These are phyloP conservation scores for Cyprinodon brontotheroides DNA, from an alignment of 2,113 vertebrate species.

Conservation along the genomic window DNA sequence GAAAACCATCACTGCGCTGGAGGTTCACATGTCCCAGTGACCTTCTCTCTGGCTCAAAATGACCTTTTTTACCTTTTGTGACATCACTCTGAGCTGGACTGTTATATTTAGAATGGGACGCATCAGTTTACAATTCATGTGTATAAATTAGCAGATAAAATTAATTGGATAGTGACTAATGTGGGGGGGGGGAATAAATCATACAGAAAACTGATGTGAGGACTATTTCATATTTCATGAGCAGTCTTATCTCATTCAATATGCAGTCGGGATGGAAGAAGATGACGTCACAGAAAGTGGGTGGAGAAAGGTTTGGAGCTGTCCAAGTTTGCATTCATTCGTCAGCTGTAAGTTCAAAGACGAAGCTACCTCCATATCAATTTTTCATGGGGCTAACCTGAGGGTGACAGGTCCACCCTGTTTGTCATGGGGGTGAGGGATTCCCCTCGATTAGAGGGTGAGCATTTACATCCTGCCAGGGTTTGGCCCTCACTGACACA, in stretches of 20 bases:
- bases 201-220: neutral
- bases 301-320: conserved; percentile 16
- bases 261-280: conserved; percentile 44
- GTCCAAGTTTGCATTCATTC: neutral
- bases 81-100: conserved; percentile 45
- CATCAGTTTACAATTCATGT: conserved; percentile 1
- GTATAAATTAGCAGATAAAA: neutral
- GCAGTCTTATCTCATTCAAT: conserved; percentile 19
- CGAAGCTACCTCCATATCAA: neutral
- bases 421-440: conserved; percentile 54
- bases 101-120: conserved; percentile 48
- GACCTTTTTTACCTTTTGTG: conserved; percentile 74
- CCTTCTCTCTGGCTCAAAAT: conserved; percentile 69
- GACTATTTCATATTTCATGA: neutral
- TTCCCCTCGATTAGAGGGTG: conserved; percentile 58
- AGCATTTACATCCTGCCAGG: conserved; percentile 62
- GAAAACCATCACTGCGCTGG: conserved; percentile 71
- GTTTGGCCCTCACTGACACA: conserved; percentile 66
- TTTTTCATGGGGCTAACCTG: conserved; percentile 12
- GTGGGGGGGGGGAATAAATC: neutral
- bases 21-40: conserved; percentile 76
- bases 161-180: neutral
- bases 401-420: neutral
- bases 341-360: neutral
- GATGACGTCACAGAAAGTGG: conserved; percentile 36